Evolutionary conservation across 2,888 invertebrate genomes (phyloP).

Genomic region (Bombylius major): DNA sequence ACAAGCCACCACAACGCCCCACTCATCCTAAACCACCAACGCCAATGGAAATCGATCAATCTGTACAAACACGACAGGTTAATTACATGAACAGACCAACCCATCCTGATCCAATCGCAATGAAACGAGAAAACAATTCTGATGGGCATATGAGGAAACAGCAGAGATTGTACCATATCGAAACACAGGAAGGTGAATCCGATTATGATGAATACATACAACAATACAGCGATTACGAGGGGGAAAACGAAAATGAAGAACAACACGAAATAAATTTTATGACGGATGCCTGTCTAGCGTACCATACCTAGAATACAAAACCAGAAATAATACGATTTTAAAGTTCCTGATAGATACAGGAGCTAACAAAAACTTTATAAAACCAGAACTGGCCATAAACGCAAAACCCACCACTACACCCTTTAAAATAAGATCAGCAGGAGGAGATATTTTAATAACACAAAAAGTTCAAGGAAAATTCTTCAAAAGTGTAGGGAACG

Average conservation of each 20-base stretch:
- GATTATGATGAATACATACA: no score
- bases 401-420: background rate
- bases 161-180: no score
- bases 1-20: no score
- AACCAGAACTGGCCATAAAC: background rate
- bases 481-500: slow-evolving; percentile 5
- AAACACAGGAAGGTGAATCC: no score
- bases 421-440: slow-evolving; percentile 4
- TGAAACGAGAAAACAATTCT: no score
- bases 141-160: no score
- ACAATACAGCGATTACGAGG: no score
- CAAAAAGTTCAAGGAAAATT: slow-evolving; percentile 4
- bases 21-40: no score
- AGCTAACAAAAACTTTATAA: slow-evolving; percentile 6
- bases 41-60: no score
- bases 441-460: slow-evolving; percentile 2
- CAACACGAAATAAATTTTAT: slow-evolving; percentile 7
- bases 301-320: slow-evolving; percentile 7
- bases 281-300: slow-evolving; percentile 8
- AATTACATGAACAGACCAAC: no score
- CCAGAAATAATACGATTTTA: background rate
- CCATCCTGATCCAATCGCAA: no score
- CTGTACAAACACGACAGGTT: no score
- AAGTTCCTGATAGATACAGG: slow-evolving; percentile 7
- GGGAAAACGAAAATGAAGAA: background rate